Conservation (phyloP, 2,113 vertebrate genomes). For the Morone saxatilis region DNA sequence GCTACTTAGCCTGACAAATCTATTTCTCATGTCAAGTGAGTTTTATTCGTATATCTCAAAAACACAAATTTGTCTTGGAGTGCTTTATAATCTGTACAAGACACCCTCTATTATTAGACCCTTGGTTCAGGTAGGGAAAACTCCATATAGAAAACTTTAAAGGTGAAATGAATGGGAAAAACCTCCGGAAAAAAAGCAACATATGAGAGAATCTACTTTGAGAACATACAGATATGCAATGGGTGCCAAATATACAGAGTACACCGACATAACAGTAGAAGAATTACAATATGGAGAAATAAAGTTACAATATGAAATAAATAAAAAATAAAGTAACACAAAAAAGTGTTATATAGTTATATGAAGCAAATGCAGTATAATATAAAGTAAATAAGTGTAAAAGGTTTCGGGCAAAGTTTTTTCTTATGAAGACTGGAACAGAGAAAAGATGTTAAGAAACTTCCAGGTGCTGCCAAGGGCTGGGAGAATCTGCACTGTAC, state of each 20-base stretch:
- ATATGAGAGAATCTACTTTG: not conserved
- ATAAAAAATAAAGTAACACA: not conserved
- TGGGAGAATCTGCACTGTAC: not conserved
- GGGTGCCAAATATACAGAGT: not conserved
- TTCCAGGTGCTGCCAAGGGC: not conserved
- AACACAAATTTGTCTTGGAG: not conserved
- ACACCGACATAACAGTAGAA: not conserved
- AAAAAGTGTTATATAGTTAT: not conserved
- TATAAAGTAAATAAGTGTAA: not conserved
- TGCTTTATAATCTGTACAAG: not conserved
- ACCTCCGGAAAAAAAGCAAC: not conserved
- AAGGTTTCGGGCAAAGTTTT: not conserved
- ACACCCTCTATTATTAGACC: not conserved
- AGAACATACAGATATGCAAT: not conserved
- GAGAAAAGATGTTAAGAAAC: not conserved
- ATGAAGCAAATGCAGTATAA: not conserved
- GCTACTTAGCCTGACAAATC: not conserved
- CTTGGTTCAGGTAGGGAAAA: not conserved
- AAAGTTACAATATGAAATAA: not conserved
- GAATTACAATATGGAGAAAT: not conserved
- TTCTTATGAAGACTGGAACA: not conserved
- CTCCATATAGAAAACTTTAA: not conserved
- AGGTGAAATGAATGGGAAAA: not conserved
- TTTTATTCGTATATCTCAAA: not conserved
- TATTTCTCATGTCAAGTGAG: not conserved